A percentile compares a stretch with the other conserved stretches of the same genome.
Evolutionary conservation across 2,888 invertebrate genomes (phyloP).

Genomic region (Melanotus villosus): DNA sequence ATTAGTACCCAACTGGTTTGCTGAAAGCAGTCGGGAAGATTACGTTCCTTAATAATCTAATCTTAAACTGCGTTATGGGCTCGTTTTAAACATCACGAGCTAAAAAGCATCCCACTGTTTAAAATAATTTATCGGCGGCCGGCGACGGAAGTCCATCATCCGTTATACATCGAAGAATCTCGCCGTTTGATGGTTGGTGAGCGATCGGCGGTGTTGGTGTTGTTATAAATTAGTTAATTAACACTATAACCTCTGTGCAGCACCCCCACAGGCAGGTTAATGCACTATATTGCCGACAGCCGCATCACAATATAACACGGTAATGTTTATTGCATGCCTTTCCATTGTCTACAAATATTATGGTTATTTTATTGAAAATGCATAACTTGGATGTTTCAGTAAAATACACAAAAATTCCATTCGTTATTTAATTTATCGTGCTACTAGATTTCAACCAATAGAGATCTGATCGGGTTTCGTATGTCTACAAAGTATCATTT

Average conservation of each 20-base stretch:
- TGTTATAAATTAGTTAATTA: conserved; percentile 65
- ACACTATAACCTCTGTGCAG: conserved; percentile 60
- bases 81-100: conserved; percentile 48
- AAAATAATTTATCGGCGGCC: conserved; percentile 52
- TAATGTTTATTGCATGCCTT: conserved; percentile 1
- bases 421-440: no score
- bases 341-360: conserved; percentile 5
- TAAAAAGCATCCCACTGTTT: conserved; percentile 55
- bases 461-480: no score
- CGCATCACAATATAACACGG: conserved; percentile 11
- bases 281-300: conserved; percentile 54
- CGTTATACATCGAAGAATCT: conserved; percentile 42
- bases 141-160: conserved; percentile 51
- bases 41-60: conserved; percentile 9
- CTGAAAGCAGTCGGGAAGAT: not conserved
- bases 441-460: no score
- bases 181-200: conserved; percentile 45
- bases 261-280: conserved; percentile 60
- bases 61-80: conserved; percentile 14
- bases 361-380: no score
- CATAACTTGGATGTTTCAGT: no score
- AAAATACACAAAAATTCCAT: no score
- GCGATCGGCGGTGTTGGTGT: conserved; percentile 48
- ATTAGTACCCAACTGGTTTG: conserved; percentile 5
- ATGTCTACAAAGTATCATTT: no score